A percentile compares a stretch with the other conserved stretches of the same genome.
These are phyloP conservation scores for Rhea americana DNA, from an alignment of 2,113 vertebrate species.

Conservation along the genomic window DNA sequence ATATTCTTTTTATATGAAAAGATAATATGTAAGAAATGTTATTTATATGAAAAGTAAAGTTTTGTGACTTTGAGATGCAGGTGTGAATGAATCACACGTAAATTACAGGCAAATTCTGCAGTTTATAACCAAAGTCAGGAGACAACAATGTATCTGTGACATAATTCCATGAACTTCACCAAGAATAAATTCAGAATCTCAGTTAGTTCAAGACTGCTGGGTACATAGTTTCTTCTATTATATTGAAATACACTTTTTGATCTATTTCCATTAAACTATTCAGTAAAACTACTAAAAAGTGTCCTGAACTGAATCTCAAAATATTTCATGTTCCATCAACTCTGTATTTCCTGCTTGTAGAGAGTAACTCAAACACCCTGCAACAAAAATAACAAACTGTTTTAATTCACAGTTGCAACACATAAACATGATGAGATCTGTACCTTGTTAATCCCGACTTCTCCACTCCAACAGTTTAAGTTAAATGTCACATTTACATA, in stretches of 20 bases:
- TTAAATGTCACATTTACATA: constrained; percentile 72
- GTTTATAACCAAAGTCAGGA: not conserved
- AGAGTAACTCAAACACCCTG: constrained; percentile 13
- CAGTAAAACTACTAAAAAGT: not conserved
- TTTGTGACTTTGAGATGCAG: not conserved
- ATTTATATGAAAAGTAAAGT: too few species aligned
- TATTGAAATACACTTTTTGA: not conserved
- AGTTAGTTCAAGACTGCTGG: not conserved
- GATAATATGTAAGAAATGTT: too few species aligned
- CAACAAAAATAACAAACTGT: constrained; percentile 41
- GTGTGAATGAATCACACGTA: not conserved
- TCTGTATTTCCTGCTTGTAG: not conserved
- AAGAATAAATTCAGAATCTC: not conserved
- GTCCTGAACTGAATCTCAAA: not conserved
- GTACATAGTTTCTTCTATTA: not conserved
- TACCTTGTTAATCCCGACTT: constrained; percentile 59
- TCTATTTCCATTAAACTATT: not conserved
- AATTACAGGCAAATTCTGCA: not conserved
- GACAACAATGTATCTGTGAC: not conserved
- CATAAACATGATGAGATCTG: constrained; percentile 58
- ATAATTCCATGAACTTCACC: not conserved
- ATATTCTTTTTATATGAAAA: too few species aligned
- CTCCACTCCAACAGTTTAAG: constrained; percentile 50
- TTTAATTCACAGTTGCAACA: constrained; percentile 47
- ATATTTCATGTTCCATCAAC: not conserved